Conservation (phyloP, 1,140 invertebrate species). For the Scaptodrosophila lebanonensis region DNA sequence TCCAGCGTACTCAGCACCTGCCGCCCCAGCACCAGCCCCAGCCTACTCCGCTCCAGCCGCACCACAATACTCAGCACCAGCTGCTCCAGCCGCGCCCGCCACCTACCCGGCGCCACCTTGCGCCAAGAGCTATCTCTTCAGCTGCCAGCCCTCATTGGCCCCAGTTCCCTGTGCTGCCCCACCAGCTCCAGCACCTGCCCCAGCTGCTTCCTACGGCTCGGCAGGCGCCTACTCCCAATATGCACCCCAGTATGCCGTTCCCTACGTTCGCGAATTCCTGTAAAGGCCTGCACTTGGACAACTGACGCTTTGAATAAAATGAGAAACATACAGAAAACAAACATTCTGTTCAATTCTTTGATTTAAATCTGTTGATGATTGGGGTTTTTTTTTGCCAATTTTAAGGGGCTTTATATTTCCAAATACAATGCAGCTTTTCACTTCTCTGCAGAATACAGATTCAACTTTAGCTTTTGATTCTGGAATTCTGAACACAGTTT, state of each 20-base stretch:
- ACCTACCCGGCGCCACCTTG: conserved; percentile 57
- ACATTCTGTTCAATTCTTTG: not conserved
- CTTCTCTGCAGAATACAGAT: too few relatives aligned
- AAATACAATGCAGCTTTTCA: too few relatives aligned
- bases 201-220: conserved; percentile 49
- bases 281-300: conserved; percentile 19
- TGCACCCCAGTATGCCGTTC: conserved; percentile 56
- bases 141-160: conserved; percentile 66
- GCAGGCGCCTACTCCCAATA: conserved; percentile 59
- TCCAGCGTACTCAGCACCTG: conserved; percentile 23
- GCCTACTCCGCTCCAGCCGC: conserved; percentile 23
- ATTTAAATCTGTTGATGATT: too few relatives aligned
- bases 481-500: too few relatives aligned
- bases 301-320: conserved; percentile 37
- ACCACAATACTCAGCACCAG: conserved; percentile 13
- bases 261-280: conserved; percentile 50
- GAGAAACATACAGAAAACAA: conserved; percentile 10
- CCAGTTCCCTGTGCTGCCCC: conserved; percentile 64
- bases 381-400: not conserved
- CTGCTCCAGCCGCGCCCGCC: conserved; percentile 26
- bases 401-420: not conserved
- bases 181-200: conserved; percentile 40
- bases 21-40: conserved; percentile 21
- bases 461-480: too few relatives aligned
- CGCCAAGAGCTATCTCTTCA: conserved; percentile 73